Base-by-base conservation (phyloP, 2,888 invertebrate species). In the Nephrotoma flavescens region DNA sequence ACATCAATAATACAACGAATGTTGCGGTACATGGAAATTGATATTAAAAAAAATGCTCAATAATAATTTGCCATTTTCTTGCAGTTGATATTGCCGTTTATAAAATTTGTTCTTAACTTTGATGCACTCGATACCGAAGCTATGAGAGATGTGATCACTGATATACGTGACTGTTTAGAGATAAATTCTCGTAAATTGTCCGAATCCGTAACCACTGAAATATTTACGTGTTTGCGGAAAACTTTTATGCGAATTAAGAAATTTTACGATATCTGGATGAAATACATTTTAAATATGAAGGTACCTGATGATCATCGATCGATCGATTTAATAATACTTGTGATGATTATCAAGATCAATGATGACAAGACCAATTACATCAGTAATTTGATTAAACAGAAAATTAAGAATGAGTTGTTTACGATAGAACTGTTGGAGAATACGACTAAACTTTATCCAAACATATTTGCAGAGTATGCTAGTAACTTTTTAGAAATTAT, bases 321-420 rank as follows among this genome's bases (percentile, higher is more conserved):
- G 0, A 92, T 96, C 87, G 96, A 96, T 91, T 92, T 96, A 86
- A 91, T 95, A 19, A 92, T 96, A 88, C 90, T 96, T 19, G 89
- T 95, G n/a, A 92, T 95, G 88, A 90, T 95, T 31, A 93, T 94
- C 88, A 92, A 94, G n/a, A 92, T 93, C 86, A 92, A 93, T 87
- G 93, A 93, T 89, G 93, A 93, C 57, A 94, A 93, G 88, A 94
- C 94, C 89, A 92, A 93, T 87, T 92, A 92, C 88, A 92, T 95
- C 19, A 95, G 95, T 90, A 92, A 92, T 88, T 89, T 94, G 71
- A 92, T 96, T 87, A 93, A 93, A 0, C 89, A 94, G 88, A 93
- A 94, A 88, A 93, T 96, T 15, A 94, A 94, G 90, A 89, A 91
- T 1, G 94, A 94, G 71, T 92, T 94, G 88, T 92, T 95, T 71